Base-by-base conservation (phyloP, 1,140 invertebrate species). In the Druon quercuslanigerum region DNA sequence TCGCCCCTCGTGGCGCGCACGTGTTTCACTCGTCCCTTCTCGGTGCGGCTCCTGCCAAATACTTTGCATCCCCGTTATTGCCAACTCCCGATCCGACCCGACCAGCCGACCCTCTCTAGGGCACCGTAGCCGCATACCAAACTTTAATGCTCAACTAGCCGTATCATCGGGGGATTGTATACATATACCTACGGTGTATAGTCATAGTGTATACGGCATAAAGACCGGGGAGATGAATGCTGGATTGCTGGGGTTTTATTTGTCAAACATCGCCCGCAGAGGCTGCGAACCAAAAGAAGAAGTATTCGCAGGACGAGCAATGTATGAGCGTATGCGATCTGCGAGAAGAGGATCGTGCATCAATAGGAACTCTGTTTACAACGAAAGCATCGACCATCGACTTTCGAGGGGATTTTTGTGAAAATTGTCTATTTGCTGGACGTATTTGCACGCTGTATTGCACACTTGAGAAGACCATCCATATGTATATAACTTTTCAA, bases 71-170 rank as follows among this genome's bases (percentile, higher is more conserved):
- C 70, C 73, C 40, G 73, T 70, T 74, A 77, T 54, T 66, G 72
- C 57, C 33, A 46, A 19, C 33, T 40, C 52, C 51, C 50, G n/a
- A 73, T 46, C 11, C 25, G 71, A 50, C 16, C 52, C 52, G 57
- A n/a, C 14, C 71, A 46, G 40, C 79, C 70, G 73, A 46, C 71
- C 71, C 75, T 78, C 73, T 79, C 75, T 80, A 82, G 75, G 78
- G 80, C 81, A 82, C 73, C 80, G 82, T 79, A 79, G 81, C 82
- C 82, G 84, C 84, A 87, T 87, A 86, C 85, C 84, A 83, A 84
- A 83, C 80, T 87, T 84, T 84, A 87, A 89, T 86, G 87, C 84
- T 83, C 88, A 88, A 89, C 86, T 89, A 88, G 88, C 86, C 88
- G 84, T 87, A 87, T 88, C 88, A 84, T 85, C 82, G 85, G 80